Percentiles rank a stretch among this genome's conserved stretches.
Conservation (phyloP, 2,797 vertebrate genomes). For the Typhlichthys eigenmanni region DNA sequence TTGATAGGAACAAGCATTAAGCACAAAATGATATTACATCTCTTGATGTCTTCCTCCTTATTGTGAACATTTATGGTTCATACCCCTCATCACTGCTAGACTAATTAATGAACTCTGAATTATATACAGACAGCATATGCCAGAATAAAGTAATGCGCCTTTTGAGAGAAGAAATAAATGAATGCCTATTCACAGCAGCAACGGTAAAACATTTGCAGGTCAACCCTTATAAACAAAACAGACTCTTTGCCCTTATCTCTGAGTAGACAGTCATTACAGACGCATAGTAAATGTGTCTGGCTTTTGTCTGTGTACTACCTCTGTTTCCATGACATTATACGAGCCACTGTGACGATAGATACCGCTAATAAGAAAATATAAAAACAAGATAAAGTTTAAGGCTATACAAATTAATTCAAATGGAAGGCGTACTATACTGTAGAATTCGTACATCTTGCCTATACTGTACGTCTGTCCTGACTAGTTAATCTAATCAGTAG, state of each 20-base stretch:
- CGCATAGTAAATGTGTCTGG: neutral
- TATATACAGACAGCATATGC: too few species aligned
- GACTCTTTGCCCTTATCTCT: slow-evolving; percentile 42
- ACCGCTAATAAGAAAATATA: neutral
- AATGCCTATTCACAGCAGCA: too few species aligned
- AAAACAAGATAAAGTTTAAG: slow-evolving; percentile 7
- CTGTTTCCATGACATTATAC: slow-evolving; percentile 43
- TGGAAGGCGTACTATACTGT: too few species aligned
- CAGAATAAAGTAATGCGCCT: too few species aligned
- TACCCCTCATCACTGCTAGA: neutral
- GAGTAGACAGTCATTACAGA: slow-evolving; percentile 10
- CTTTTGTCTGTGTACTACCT: neutral
- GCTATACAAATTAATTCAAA: slow-evolving; percentile 1
- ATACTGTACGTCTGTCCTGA: too few species aligned
- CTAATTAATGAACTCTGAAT: neutral
- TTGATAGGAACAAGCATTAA: neutral
- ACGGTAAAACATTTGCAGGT: slow-evolving; percentile 25
- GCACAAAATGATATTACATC: too few species aligned
- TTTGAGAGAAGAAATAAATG: too few species aligned
- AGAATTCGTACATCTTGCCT: too few species aligned
- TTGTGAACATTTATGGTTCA: neutral
- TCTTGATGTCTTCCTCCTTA: too few species aligned
- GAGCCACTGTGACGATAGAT: neutral
- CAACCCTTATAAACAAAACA: slow-evolving; percentile 26
- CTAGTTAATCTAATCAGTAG: too few species aligned